A percentile compares a stretch with the other conserved stretches of the same genome.
Evolutionary conservation across 1,140 invertebrate genomes (phyloP).

Genomic region (Dendrolimus punctatus): DNA sequence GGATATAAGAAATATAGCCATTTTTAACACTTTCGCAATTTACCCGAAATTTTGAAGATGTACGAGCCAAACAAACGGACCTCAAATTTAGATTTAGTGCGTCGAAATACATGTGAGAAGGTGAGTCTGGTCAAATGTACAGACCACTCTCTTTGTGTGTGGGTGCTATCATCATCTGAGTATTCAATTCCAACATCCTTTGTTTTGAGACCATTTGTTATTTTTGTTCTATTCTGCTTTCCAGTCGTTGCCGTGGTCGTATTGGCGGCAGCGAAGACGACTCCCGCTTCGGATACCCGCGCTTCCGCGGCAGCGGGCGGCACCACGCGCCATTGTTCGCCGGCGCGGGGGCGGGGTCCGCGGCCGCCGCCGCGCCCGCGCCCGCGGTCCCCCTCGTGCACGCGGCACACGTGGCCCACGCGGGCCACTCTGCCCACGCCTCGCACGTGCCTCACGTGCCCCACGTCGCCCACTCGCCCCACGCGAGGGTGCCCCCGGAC

Average conservation of each 20-base stretch:
- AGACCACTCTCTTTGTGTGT: too few species aligned
- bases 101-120: too few species aligned
- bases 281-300: slow-evolving; percentile 82
- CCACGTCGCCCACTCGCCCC: slow-evolving; percentile 56
- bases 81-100: too few species aligned
- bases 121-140: too few species aligned
- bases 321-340: slow-evolving; percentile 72
- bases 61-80: too few species aligned
- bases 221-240: not conserved
- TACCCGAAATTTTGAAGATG: too few species aligned
- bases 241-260: slow-evolving; percentile 70
- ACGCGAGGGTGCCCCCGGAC: slow-evolving; percentile 76
- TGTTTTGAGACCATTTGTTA: not conserved
- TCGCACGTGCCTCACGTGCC: slow-evolving; percentile 71
- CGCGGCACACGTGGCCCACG: slow-evolving; percentile 79
- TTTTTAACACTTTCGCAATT: too few species aligned
- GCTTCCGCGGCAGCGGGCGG: slow-evolving; percentile 80
- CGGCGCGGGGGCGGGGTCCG: slow-evolving; percentile 20
- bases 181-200: not conserved
- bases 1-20: not conserved
- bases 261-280: slow-evolving; percentile 75
- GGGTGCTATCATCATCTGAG: too few species aligned
- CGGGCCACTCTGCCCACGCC: slow-evolving; percentile 78
- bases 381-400: slow-evolving; percentile 78
- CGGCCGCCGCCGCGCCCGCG: slow-evolving; percentile 73